These are phyloP conservation scores for Chionodraco myersi DNA, from an alignment of 2,113 vertebrate species.

Conservation along the genomic window DNA sequence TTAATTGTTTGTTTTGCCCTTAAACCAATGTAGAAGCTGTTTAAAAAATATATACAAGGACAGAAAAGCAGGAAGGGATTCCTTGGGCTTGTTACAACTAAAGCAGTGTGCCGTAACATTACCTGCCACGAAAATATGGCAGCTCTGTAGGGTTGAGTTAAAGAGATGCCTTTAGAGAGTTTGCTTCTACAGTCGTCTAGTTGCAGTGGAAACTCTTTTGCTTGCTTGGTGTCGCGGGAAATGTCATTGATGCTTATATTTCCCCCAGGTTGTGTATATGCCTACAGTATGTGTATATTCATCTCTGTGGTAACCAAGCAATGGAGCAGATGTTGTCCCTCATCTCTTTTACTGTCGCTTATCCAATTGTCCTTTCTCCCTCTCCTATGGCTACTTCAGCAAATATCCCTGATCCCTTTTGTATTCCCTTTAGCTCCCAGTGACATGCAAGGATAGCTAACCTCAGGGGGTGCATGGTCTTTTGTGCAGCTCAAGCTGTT, in stretches of 20 bases:
- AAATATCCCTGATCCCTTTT: conserved; percentile 3
- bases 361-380: not conserved
- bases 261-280: conserved; percentile 46
- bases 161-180: not conserved
- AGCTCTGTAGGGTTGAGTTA: conserved; percentile 2
- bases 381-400: not conserved
- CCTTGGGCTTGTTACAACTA: not conserved
- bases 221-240: conserved; percentile 39
- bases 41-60: not conserved
- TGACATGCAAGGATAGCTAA: not conserved
- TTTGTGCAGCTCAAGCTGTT: conserved; percentile 36
- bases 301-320: conserved; percentile 8
- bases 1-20: not conserved
- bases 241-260: conserved; percentile 56
- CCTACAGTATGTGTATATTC: conserved; percentile 1
- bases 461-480: conserved; percentile 33
- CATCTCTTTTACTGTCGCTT: conserved; percentile 15
- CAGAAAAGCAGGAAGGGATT: not conserved
- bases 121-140: not conserved
- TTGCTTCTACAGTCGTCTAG: conserved; percentile 18
- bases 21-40: not conserved
- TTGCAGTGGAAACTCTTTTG: conserved; percentile 57
- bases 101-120: not conserved
- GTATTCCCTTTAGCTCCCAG: conserved; percentile 2
- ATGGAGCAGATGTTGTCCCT: conserved; percentile 41